Evolutionary conservation across 2,888 invertebrate genomes (phyloP), one percentile per base, ranked within the genome.

Genomic region (Pyrrhia umbra): DNA sequence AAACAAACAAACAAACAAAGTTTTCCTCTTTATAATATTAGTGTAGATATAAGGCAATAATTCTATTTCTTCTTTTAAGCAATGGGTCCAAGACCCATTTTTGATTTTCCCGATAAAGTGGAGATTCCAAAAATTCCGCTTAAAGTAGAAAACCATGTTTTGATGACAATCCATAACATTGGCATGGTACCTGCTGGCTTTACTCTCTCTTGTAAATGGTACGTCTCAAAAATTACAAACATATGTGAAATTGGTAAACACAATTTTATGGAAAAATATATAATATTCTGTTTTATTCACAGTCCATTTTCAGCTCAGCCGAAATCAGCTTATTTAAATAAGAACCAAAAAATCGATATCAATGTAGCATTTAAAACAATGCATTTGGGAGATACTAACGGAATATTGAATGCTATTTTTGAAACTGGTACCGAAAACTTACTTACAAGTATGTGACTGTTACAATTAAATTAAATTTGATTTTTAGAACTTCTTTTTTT

Each of bases 271-370:
- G 13, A 2, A 49, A 15, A n/a, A n/a, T n/a, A 15, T 15, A 3
- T 13, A 21, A 46, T 50, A 30, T 2, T 23, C 16, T 27, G 21
- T 1, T 8, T 52, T 49, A 57, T 49, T 90, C 86, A 30, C 82
- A 95, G 95, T 65, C 95, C 95, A 13, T 96, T 96, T 86, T 90
- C 90, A 57, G 92, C 95, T 6, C 85, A 91, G 55, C 96, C 96
- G 0, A 88, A 90, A 64, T 95, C 95, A 34, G 95, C 93, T 0
- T 90, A 92, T 68, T 84, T 96, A 46, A 88, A 89, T 27, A 91
- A 95, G 5, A 88, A 92, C 21, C 91, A 95, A 74, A 92, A 89
- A 45, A 85, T 95, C 47, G 93, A 95, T 72, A 80, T 96, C 0
- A 93, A 85, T 66, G 83, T 96, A n/a, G 83, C 83, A 21, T 96